Base-by-base conservation (phyloP, 2,888 invertebrate species). In the Sinopyrophorus schimmeli region DNA sequence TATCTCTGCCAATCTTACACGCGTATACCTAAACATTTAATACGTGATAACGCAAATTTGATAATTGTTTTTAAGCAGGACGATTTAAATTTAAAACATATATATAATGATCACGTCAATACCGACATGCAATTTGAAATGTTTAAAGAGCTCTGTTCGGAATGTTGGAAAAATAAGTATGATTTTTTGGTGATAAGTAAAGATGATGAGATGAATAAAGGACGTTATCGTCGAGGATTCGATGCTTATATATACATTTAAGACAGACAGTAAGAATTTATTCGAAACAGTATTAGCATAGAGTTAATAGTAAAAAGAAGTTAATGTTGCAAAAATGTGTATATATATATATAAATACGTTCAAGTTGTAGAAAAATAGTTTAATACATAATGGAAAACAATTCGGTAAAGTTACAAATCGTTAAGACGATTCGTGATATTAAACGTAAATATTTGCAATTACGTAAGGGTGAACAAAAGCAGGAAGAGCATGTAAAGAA, bases 1-100 rank as follows among this genome's bases (percentile, higher is more conserved):
- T 71, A 66, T 54, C 53, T 69, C 12, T 59, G 60, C 47, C 68
- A 69, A 53, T 65, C 61, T 24, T 67, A 67, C 55, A 61, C 64
- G 3, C 53, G 53, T 11, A 37, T 37, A 3, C 23, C 37, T 12
- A 21, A 37, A 9, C 37, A 23, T 3, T 9, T 21, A 15, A 37
- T 37, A 12, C 20, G 23, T 3, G 23, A 37, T 23, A 21, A 37
- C 12, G 2, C 17, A 2, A 37, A 21, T 14, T 7, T 37, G 5
- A 17, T 70, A 7, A 52, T 69, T 3, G 12, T 66, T 3, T 71
- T 68, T 42, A 61, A 63, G 51, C 23, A 23, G 5, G 24, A 48
- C 39, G 26, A 42, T 23, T 46, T 57, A 15, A 70, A 72, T 61
- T 47, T 70, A 24, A 63, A 58, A 42, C 67, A 71, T 55, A 47